Base-by-base conservation (phyloP, 2,888 invertebrate genomes). In the Drosophila nr. perissopoda region DNA sequence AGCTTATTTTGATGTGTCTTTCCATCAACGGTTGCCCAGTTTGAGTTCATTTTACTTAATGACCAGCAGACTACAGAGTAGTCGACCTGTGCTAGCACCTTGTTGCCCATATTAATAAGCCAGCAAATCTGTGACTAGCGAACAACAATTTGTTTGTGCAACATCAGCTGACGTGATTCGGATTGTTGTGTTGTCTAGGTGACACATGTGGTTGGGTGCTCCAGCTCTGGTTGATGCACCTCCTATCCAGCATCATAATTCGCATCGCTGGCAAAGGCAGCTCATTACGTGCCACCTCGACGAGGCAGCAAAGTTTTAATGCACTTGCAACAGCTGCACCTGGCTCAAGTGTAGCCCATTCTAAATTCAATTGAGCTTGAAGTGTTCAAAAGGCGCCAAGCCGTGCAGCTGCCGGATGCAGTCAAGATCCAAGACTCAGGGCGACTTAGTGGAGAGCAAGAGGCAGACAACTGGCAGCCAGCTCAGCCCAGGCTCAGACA, bases 351-450 rank as follows among this genome's bases (percentile, higher is more conserved):
- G 73, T 69, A 49, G 70, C 78, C 72, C 78, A 87, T 87, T 82
- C 84, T 76, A 80, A 84, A 84, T 87, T 84, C 84, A 84, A 84
- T 84, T 84, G 84, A 74, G 84, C 84, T 87, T 84, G 76, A 80
- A 84, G 87, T 84, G 82, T 76, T 82, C 76, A 71, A 75, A 87
- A 82, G 71, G 87, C 87, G 75, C 65, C 67, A 78, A 73, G 69
- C 58, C 61, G 58, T 67, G 60, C 78, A 79, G 62, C 70, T 65
- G 67, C 59, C 69, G 60, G 73, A 53, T 73, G 74, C 75, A 70
- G 66, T 54, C 66, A 61, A 67, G 58, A 31, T 29, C 33, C 42
- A 48, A 53, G 42, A 48, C 38, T 61, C 49, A 40, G 38, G 52
- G 52, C 36, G 51, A 51, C 51, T 51, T 51, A 51, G 18, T 11